Evolutionary conservation across 2,113 vertebrate genomes (phyloP).

Genomic region (Fregetta grallaria): DNA sequence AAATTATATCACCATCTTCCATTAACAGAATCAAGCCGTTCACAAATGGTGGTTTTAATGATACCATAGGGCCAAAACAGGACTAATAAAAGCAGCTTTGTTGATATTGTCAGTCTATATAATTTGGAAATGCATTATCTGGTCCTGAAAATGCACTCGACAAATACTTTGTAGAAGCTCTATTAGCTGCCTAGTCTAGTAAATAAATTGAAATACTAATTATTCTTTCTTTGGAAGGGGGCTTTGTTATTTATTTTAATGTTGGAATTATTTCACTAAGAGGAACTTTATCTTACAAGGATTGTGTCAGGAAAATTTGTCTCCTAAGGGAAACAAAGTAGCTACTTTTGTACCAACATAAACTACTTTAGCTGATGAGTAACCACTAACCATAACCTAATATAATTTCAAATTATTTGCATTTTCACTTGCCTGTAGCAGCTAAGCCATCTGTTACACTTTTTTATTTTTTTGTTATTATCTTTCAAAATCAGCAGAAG

Average conservation of each 20-base stretch:
- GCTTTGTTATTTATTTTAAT: neutral
- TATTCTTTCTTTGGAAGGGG: neutral
- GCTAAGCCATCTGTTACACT: slow-evolving; percentile 4
- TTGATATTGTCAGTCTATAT: neutral
- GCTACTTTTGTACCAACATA: neutral
- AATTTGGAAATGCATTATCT: slow-evolving; percentile 1
- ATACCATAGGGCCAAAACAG: neutral
- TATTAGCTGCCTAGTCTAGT: neutral
- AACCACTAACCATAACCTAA: slow-evolving; percentile 27
- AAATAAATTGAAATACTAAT: slow-evolving; percentile 15
- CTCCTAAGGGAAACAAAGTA: neutral
- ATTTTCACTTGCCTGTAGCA: neutral
- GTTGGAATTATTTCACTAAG: neutral
- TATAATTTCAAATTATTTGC: slow-evolving; percentile 26
- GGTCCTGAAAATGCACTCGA: neutral
- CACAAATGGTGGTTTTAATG: neutral
- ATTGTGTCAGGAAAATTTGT: neutral
- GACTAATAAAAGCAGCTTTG: neutral
- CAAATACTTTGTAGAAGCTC: neutral
- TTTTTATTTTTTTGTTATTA: neutral
- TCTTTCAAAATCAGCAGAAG: neutral
- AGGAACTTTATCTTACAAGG: neutral
- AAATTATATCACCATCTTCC: neutral
- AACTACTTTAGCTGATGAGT: neutral
- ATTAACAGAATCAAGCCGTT: neutral